phyloP scores from a whole-genome alignment of 30 jellyfish, hydroid and myxozoan species.

The Chrysaora quinquecirrha region DNA sequence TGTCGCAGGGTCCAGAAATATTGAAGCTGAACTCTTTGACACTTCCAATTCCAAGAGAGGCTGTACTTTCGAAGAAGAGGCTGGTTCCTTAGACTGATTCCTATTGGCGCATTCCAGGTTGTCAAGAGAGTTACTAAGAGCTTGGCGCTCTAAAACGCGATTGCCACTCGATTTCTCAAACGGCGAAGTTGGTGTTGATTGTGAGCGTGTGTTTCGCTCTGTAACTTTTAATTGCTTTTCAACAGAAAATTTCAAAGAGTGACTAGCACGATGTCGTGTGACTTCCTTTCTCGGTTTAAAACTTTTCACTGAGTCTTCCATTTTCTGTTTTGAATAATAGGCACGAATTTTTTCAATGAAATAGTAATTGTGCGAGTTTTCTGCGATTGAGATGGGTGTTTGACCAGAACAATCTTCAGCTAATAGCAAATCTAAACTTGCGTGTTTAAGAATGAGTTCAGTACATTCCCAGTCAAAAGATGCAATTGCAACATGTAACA shows the following conservation, averaged over 20 bases:
- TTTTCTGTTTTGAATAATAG: not conserved
- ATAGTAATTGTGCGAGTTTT: not conserved
- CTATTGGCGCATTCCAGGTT: not conserved
- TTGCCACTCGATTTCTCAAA: not conserved
- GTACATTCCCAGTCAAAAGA: slow-evolving; percentile 17
- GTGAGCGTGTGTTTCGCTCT: not conserved
- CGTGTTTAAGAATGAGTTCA: slow-evolving; percentile 1
- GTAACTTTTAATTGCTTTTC: not conserved
- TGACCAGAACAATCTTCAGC: slow-evolving; percentile 13
- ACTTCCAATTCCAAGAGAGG: not conserved
- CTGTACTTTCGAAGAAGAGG: not conserved
- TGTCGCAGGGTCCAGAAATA: not conserved
- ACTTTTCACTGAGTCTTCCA: not conserved
- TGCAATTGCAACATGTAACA: slow-evolving; percentile 35
- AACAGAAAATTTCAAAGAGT: not conserved
- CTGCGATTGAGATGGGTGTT: slow-evolving; percentile 22
- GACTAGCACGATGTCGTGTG: not conserved
- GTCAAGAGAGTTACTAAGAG: not conserved
- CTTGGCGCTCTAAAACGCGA: not conserved
- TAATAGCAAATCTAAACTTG: not conserved
- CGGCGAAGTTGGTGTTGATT: not conserved
- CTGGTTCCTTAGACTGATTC: not conserved
- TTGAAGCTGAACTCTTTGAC: not conserved
- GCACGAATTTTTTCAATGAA: not conserved
- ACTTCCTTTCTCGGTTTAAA: not conserved